Base-by-base conservation (phyloP, 2,888 invertebrate genomes). In the Scaptomyza tumidula region DNA sequence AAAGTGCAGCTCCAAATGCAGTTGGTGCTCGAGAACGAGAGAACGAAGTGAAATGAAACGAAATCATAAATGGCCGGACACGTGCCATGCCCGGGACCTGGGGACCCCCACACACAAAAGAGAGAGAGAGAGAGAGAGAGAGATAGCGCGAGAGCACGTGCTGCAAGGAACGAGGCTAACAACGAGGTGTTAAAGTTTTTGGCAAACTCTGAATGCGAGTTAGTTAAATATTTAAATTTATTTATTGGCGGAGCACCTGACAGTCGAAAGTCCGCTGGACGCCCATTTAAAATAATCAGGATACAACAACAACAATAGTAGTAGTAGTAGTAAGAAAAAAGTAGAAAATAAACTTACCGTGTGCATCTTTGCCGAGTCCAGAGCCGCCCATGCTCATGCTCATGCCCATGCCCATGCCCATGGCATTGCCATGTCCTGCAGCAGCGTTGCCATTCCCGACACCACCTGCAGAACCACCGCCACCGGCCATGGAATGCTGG, bases 331-430 rank as follows among this genome's bases (percentile, higher is more conserved):
- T 14, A 39, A 24, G 24, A 7, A 62, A 50, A 71, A 54, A 41
- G 53, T 39, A 54, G 46, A 46, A 44, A 16, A 33, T 49, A 57
- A 67, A 90, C 91, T 91, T 89, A 91, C 91, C 91, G 83, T 91
- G 91, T 75, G 89, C 89, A 81, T 91, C 91, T 79, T 91, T 91
- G 75, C 83, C 79, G 9, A 67, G 62, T 44, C 71, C 76, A 31
- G 71, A 62, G 52, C 55, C 54, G 49, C 54, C 70, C 46, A 62
- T 46, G 35, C 62, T 48, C 74, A 88, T 46, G 35, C 62, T 48
- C 74, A 88, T 35, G 49, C 54, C 70, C 46, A 62, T 46, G 35
- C 62, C 53, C 74, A 88, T 46, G 35, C 62, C 53, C 74, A 88
- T 35, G 69, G 39, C 57, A 46, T 50, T 31, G 75, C 58, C 61